Conservation (phyloP, 2,113 vertebrate species). For the Odocoileus virginianus region DNA sequence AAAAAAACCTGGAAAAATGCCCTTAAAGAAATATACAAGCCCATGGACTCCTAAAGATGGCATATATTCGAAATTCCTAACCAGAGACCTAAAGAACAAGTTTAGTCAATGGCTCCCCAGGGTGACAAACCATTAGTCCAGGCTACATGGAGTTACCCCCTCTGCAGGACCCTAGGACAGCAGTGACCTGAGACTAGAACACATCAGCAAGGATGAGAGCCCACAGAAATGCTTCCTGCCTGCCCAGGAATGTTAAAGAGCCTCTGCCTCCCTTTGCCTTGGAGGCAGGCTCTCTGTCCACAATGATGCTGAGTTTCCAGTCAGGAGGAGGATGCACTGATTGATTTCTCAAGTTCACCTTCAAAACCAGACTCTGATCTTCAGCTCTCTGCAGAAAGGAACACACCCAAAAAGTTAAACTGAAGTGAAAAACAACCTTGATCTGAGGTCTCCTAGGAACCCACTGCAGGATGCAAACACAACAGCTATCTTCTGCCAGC, state of each 20-base stretch:
- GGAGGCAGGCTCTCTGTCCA: not conserved
- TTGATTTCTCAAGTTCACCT: slow-evolving; percentile 47
- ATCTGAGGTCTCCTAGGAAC: slow-evolving; percentile 19
- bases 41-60: not conserved
- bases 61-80: not conserved
- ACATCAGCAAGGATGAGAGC: not conserved
- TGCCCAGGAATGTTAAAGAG: not conserved
- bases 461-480: not conserved
- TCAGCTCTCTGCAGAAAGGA: not conserved
- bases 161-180: not conserved
- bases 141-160: not conserved
- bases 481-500: slow-evolving; percentile 30
- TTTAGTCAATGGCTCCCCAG: not conserved
- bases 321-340: not conserved
- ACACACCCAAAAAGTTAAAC: not conserved
- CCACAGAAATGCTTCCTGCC: not conserved
- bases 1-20: not conserved
- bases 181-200: not conserved
- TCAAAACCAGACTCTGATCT: not conserved
- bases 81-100: not conserved
- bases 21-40: not conserved
- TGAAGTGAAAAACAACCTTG: not conserved
- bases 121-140: not conserved
- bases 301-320: not conserved
- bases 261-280: not conserved